Conservation (phyloP, 2,113 vertebrate genomes). For the Neotoma lepida region DNA sequence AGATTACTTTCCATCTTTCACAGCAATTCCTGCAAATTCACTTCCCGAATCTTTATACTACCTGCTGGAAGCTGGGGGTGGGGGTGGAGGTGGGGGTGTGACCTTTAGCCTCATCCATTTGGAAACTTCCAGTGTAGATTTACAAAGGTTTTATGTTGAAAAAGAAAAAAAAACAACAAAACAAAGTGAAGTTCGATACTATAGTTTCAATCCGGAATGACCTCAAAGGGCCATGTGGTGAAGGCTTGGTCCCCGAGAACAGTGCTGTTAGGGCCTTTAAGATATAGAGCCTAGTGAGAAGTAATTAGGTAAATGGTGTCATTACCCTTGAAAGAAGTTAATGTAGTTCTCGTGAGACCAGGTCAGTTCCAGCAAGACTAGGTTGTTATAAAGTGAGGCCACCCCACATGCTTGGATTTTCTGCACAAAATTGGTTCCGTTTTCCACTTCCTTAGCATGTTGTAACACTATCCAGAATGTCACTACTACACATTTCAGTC, state of each 20-base stretch:
- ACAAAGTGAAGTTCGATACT: neutral
- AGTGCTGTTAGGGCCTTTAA: neutral
- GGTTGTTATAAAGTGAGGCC: neutral
- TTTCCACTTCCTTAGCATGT: neutral
- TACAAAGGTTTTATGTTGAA: neutral
- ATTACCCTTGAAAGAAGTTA: neutral
- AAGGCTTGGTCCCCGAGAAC: no score
- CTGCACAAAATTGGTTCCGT: neutral
- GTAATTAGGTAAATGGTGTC: neutral
- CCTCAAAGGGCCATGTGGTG: neutral
- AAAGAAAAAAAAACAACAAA: neutral
- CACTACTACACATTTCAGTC: neutral
- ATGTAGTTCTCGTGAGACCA: neutral
- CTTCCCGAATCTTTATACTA: neutral
- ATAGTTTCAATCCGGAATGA: neutral
- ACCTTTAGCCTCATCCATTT: neutral
- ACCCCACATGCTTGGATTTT: neutral
- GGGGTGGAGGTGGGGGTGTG: neutral
- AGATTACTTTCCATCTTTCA: constrained; percentile 19
- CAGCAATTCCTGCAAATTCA: neutral
- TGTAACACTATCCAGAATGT: neutral
- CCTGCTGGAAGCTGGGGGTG: neutral
- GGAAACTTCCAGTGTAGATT: neutral
- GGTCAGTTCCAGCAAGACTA: neutral
- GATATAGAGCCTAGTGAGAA: neutral